These are phyloP conservation scores for Heliconius congener DNA, from an alignment of 1,140 invertebrate species.

Conservation along the genomic window DNA sequence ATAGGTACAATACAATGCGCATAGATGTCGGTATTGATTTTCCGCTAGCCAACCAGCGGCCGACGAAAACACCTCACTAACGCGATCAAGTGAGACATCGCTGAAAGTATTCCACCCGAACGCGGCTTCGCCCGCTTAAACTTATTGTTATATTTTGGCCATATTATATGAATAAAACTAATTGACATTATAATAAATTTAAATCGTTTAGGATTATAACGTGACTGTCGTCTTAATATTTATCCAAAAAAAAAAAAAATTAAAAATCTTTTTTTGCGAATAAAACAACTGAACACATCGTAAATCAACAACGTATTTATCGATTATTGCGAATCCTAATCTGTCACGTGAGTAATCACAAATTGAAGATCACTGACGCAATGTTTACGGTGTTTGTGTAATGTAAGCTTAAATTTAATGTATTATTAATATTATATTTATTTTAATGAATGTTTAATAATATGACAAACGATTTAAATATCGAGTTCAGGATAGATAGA, in stretches of 20 bases:
- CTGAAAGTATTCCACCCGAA: conserved; percentile 5
- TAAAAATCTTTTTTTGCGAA: neutral
- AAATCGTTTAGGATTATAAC: too few species aligned
- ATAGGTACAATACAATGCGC: conserved; percentile 18
- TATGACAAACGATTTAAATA: neutral
- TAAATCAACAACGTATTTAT: conserved; percentile 2
- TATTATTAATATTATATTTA: neutral
- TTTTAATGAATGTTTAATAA: neutral
- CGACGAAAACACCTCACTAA: conserved; percentile 40
- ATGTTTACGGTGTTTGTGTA: neutral
- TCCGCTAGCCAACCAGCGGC: conserved; percentile 48
- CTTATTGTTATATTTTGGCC: neutral
- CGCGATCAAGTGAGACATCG: conserved; percentile 29
- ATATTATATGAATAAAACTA: too few species aligned
- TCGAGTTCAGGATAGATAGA: too few species aligned
- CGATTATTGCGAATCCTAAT: neutral
- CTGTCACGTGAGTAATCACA: conserved; percentile 8
- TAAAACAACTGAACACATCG: neutral
- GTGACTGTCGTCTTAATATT: neutral
- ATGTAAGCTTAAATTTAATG: neutral
- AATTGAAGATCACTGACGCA: conserved; percentile 19
- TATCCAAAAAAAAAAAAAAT: neutral
- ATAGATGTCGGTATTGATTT: conserved; percentile 52
- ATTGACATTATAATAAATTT: too few species aligned
- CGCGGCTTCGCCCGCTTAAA: too few species aligned